phyloP scores from a whole-genome alignment of 2,888 invertebrate genomes.

The Rugalucina vietnamica region DNA sequence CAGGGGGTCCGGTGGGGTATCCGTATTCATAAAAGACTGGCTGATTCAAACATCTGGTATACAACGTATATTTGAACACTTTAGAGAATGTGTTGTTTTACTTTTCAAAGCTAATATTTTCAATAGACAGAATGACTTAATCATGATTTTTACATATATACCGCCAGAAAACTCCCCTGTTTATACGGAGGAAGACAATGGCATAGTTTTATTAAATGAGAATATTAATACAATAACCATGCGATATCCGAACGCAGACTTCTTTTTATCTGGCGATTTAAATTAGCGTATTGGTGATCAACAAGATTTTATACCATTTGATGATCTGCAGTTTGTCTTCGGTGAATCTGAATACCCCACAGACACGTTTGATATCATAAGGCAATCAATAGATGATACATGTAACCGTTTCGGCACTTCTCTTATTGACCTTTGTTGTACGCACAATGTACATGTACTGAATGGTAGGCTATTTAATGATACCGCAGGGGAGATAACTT shows the following conservation, averaged over 20 bases:
- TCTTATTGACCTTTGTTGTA: constrained; percentile 35
- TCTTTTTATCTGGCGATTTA: constrained; percentile 35
- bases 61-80: background rate
- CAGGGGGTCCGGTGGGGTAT: constrained; percentile 28
- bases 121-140: background rate
- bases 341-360: constrained; percentile 9
- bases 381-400: constrained; percentile 20
- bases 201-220: constrained; percentile 22
- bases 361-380: constrained; percentile 13
- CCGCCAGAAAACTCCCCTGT: constrained; percentile 33
- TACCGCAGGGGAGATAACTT: constrained; percentile 20
- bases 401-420: constrained; percentile 35
- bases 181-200: constrained; percentile 25
- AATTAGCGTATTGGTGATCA: constrained; percentile 34
- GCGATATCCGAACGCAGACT: background rate
- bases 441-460: constrained; percentile 14
- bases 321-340: constrained; percentile 25
- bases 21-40: constrained; percentile 21
- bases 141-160: constrained; percentile 30
- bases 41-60: background rate
- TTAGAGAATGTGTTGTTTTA: background rate
- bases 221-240: constrained; percentile 13
- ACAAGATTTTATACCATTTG: constrained; percentile 23
- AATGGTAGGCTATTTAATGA: constrained; percentile 26
- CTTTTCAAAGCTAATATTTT: background rate